phyloP scores from a whole-genome alignment of 92 coral and sea anemone genomes.

The Siderastrea radians region DNA sequence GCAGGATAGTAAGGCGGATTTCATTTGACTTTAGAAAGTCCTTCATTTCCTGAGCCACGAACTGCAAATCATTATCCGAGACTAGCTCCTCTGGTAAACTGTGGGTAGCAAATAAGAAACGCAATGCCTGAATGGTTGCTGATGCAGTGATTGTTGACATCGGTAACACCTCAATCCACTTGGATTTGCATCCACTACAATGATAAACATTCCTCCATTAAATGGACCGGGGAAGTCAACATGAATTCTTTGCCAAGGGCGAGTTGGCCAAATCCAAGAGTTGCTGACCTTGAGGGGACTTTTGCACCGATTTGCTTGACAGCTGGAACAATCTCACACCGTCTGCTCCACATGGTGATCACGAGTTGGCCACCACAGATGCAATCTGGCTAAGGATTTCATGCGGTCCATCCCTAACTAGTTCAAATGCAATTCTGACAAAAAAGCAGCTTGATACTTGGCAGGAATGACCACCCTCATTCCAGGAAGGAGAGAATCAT shows the following conservation, averaged over 20 bases:
- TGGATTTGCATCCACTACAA: slow-evolving; percentile 64
- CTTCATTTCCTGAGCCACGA: slow-evolving; percentile 34
- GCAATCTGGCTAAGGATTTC: slow-evolving; percentile 66
- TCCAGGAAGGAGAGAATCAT: slow-evolving; percentile 50
- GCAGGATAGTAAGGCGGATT: slow-evolving; percentile 46
- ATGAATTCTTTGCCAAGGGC: slow-evolving; percentile 63
- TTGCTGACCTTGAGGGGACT: slow-evolving; percentile 44
- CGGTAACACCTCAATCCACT: slow-evolving; percentile 59
- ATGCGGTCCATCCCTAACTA: slow-evolving; percentile 74
- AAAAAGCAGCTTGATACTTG: slow-evolving; percentile 30
- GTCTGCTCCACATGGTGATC: slow-evolving; percentile 58
- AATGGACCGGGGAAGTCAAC: slow-evolving; percentile 65
- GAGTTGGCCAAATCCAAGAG: slow-evolving; percentile 60
- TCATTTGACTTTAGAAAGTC: slow-evolving; percentile 30
- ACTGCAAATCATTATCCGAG: slow-evolving; percentile 29
- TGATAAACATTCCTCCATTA: slow-evolving; percentile 40
- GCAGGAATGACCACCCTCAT: slow-evolving; percentile 62
- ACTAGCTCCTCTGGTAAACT: slow-evolving; percentile 41
- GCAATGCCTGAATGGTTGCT: slow-evolving; percentile 50
- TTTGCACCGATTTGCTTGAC: slow-evolving; percentile 44
- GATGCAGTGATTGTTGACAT: slow-evolving; percentile 53
- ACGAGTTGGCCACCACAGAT: slow-evolving; percentile 63
- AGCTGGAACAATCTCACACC: slow-evolving; percentile 51
- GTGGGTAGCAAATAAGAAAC: slow-evolving; percentile 50
- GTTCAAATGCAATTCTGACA: slow-evolving; percentile 46